phyloP scores from a whole-genome alignment of 2,888 invertebrate species.

The Helleia helle region DNA sequence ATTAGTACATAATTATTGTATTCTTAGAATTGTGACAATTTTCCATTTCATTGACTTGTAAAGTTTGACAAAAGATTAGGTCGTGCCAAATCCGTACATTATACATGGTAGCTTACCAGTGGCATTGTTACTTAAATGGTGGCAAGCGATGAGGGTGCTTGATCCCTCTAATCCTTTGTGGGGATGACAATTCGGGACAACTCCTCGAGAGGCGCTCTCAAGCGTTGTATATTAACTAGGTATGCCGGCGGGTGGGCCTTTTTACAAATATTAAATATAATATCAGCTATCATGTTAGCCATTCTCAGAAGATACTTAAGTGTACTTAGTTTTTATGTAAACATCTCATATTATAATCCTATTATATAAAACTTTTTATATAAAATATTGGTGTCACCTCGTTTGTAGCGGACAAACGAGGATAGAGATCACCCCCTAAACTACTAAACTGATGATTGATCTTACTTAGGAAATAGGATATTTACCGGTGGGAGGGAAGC shows the following conservation, averaged over 20 bases:
- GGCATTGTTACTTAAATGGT: background rate
- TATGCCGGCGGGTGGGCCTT: background rate
- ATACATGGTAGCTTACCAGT: background rate
- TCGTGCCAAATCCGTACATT: slow-evolving; percentile 1
- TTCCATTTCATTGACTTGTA: slow-evolving; percentile 13
- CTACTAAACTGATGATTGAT: no score
- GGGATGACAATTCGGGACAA: background rate
- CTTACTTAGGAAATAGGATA: no score
- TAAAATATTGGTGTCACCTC: no score
- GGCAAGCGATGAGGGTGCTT: background rate
- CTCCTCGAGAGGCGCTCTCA: background rate
- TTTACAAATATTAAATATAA: slow-evolving; percentile 5
- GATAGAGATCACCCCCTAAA: no score
- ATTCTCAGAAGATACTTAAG: slow-evolving; percentile 3
- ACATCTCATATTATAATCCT: background rate
- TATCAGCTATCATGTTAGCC: no score
- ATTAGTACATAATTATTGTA: no score
- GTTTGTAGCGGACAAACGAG: no score
- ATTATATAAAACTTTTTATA: background rate
- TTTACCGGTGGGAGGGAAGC: no score
- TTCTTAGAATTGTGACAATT: slow-evolving; percentile 10
- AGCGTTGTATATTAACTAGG: background rate
- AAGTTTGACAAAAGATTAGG: slow-evolving; percentile 4
- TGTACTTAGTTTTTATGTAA: no score
- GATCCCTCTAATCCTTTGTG: slow-evolving; percentile 1